Evolutionary conservation across 2,113 vertebrate genomes (phyloP), one percentile per base, ranked within the genome.

Genomic region (Patagioenas fasciata): DNA sequence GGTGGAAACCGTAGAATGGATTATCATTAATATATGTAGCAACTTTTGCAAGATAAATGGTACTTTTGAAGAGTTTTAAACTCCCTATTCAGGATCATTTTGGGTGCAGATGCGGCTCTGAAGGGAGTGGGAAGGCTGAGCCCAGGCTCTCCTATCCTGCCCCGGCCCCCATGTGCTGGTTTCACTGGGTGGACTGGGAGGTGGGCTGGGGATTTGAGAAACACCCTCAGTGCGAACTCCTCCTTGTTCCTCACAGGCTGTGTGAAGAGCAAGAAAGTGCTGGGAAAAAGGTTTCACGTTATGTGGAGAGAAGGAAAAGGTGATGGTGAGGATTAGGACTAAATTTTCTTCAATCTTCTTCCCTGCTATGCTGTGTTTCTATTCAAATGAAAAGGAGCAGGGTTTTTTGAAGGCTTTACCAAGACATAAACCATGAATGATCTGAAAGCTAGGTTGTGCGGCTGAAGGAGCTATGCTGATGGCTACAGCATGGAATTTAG

Each of bases 81-180:
- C 34, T 66, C 2, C 0, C 0, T 71, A 13, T 66, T 71, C 5
- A n/a, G 28, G 38, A 54, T 28, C 6, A 8, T 20, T 65, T 70
- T 13, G 19, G 53, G 44, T 54, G 73, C 65, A 79, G 67, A 16
- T n/a, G 34, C 2, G 2, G 28, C 67, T 78, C 36, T 36, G 36
- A 9, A 73, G 48, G 60, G 6, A 47, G 25, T 0, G 4, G 36
- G 32, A 79, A 21, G 23, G 13, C 42, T 80, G 36, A 84, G 50
- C 29, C 71, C 31, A 61, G 32, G 11, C 3, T 4, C 11, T 56
- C 7, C 25, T 74, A 21, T 88, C 50, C 26, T 70, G 18, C 13
- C 0, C 40, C 36, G 21, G 17, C 2, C 29, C 8, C 10, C 15
- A 0, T 25, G 62, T 36, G 32, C 29, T 61, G 15, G 10, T 38